phyloP scores from a whole-genome alignment of 2,888 invertebrate genomes.

The Drosophila nigricruria region DNA sequence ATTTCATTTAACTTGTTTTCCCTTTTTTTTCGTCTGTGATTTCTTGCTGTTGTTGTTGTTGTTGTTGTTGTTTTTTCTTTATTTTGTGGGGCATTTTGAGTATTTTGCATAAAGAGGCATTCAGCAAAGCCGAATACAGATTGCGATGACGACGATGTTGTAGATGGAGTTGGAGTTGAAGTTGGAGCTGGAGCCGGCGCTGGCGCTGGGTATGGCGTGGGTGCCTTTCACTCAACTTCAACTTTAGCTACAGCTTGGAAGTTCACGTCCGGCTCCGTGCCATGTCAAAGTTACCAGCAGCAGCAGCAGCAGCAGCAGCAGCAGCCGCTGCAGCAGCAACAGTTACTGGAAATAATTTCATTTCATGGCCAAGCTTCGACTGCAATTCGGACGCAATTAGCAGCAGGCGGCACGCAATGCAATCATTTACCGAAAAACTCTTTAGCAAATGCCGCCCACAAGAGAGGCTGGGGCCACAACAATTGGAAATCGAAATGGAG shows the following conservation, averaged over 20 bases:
- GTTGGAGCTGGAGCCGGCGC: neutral
- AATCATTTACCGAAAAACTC: slow-evolving; percentile 28
- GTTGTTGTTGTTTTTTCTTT: slow-evolving; percentile 20
- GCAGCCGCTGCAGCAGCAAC: too few species aligned
- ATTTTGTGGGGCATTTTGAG: slow-evolving; percentile 26
- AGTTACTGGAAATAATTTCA: slow-evolving; percentile 69
- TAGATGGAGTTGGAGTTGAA: slow-evolving; percentile 3
- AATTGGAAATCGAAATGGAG: slow-evolving; percentile 45
- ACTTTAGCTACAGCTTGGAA: slow-evolving; percentile 22
- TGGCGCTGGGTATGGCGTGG: slow-evolving; percentile 51
- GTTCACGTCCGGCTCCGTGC: slow-evolving; percentile 57
- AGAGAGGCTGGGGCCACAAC: slow-evolving; percentile 7
- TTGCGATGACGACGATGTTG: slow-evolving; percentile 11
- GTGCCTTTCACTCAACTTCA: slow-evolving; percentile 74
- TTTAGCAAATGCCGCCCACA: slow-evolving; percentile 37
- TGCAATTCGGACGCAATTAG: slow-evolving; percentile 68
- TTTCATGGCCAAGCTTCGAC: slow-evolving; percentile 64
- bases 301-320: slow-evolving; percentile 15
- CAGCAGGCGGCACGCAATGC: slow-evolving; percentile 55
- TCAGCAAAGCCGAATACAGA: slow-evolving; percentile 35
- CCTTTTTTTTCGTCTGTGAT: slow-evolving; percentile 36
- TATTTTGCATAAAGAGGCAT: slow-evolving; percentile 49
- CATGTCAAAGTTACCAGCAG: slow-evolving; percentile 66
- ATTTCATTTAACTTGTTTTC: slow-evolving; percentile 77
- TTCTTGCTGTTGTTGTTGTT: slow-evolving; percentile 25